phyloP scores from a whole-genome alignment of 1,140 invertebrate genomes.

The Harpegnathos saltator region DNA sequence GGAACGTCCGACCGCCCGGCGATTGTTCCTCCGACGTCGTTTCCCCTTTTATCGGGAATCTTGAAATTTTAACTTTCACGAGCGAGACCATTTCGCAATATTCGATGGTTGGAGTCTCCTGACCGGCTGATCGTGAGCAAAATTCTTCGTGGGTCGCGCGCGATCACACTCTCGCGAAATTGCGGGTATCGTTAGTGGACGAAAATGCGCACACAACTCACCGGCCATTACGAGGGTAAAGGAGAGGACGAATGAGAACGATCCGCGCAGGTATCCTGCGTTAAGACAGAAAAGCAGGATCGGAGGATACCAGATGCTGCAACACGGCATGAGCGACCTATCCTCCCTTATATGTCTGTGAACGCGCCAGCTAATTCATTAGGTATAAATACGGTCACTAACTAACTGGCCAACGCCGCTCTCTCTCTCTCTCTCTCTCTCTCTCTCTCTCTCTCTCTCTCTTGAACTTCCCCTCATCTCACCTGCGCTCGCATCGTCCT shows the following conservation, averaged over 20 bases:
- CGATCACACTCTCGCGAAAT: not conserved
- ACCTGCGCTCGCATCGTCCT: too few species aligned
- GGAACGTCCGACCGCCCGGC: too few species aligned
- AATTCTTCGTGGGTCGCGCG: not conserved
- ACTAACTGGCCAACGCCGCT: constrained; percentile 56
- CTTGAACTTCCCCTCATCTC: too few species aligned
- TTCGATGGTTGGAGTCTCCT: too few species aligned
- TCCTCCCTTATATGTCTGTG: constrained; percentile 72
- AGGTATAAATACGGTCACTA: constrained; percentile 63
- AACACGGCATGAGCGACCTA: constrained; percentile 70
- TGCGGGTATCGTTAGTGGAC: not conserved
- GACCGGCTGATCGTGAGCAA: not conserved
- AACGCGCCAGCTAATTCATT: constrained; percentile 71
- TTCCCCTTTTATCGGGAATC: too few species aligned
- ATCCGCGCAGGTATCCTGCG: not conserved
- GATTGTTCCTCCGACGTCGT: too few species aligned
- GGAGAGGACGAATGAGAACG: not conserved
- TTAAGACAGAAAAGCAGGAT: constrained; percentile 25
- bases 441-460: constrained; percentile 28
- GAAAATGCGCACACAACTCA: not conserved
- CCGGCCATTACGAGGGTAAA: not conserved
- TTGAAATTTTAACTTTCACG: too few species aligned
- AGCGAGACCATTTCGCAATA: too few species aligned
- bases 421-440: constrained; percentile 38
- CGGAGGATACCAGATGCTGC: constrained; percentile 59